These are phyloP conservation scores for Mungos mungo DNA, from an alignment of 2,113 vertebrate genomes.

Conservation along the genomic window DNA sequence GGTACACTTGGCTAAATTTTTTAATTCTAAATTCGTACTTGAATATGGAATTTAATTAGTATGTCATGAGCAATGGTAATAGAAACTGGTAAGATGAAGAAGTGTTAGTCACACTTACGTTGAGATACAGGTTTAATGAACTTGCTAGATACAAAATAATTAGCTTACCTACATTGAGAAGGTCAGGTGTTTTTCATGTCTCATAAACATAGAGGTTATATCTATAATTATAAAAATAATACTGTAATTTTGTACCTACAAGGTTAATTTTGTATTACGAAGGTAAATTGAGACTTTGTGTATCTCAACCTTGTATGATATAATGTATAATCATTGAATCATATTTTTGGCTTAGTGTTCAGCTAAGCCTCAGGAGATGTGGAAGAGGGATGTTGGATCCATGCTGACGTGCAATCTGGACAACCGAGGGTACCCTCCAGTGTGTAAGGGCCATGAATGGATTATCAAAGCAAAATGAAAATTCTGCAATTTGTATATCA, in stretches of 20 bases:
- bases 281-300: slow-evolving; percentile 54
- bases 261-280: slow-evolving; percentile 72
- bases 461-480: slow-evolving; percentile 41
- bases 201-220: slow-evolving; percentile 44
- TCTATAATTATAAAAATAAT: slow-evolving; percentile 71
- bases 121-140: slow-evolving; percentile 61
- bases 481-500: slow-evolving; percentile 32
- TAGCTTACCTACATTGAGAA: slow-evolving; percentile 57
- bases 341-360: slow-evolving; percentile 36
- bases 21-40: slow-evolving; percentile 32
- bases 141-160: slow-evolving; percentile 69
- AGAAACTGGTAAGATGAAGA: slow-evolving; percentile 39
- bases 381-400: background rate
- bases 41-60: slow-evolving; percentile 60
- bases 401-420: background rate
- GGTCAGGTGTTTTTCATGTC: slow-evolving; percentile 59
- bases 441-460: background rate
- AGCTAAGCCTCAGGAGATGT: background rate
- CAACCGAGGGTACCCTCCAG: background rate
- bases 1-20: slow-evolving; percentile 6
- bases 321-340: slow-evolving; percentile 15
- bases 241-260: slow-evolving; percentile 61
- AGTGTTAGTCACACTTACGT: background rate
- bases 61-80: background rate
- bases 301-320: slow-evolving; percentile 38